Evolutionary conservation across 2,888 invertebrate genomes (phyloP).

Genomic region (Argyresthia albistria): DNA sequence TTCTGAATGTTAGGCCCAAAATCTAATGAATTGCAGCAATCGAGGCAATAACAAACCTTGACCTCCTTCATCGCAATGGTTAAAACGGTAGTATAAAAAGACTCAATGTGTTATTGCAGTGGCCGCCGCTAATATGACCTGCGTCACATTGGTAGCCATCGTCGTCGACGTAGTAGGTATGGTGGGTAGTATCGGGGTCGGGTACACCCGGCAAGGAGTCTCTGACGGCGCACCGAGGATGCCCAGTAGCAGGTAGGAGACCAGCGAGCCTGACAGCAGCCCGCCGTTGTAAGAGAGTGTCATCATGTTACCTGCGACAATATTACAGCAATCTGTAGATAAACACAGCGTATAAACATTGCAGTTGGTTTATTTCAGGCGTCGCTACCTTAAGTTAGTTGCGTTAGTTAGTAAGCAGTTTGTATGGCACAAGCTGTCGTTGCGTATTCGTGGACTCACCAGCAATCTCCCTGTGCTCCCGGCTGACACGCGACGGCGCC

Average conservation of each 20-base stretch:
- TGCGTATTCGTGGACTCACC: conserved; percentile 75
- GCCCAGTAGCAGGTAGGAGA: conserved; percentile 84
- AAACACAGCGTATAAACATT: neutral
- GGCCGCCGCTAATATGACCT: conserved; percentile 6
- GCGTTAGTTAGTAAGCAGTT: too few species aligned
- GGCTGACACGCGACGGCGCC: conserved; percentile 89
- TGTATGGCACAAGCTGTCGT: too few species aligned
- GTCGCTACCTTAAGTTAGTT: too few species aligned
- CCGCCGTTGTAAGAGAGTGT: conserved; percentile 92
- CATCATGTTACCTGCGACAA: conserved; percentile 87
- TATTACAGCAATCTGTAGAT: neutral
- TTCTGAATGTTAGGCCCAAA: too few species aligned
- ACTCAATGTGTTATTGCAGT: too few species aligned
- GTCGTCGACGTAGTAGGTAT: conserved; percentile 30
- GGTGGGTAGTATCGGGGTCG: conserved; percentile 47
- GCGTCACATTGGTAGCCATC: conserved; percentile 16
- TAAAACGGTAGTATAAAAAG: too few species aligned
- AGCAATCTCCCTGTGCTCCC: conserved; percentile 89
- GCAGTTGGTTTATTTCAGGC: too few species aligned
- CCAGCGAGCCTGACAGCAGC: conserved; percentile 85
- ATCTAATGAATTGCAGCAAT: too few species aligned
- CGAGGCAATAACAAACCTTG: too few species aligned
- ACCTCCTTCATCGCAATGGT: too few species aligned
- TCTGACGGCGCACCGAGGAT: conserved; percentile 70
- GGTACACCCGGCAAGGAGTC: conserved; percentile 61